A percentile compares a stretch with the other conserved stretches of the same genome.
These are phyloP conservation scores for Notechis scutatus DNA, from an alignment of 2,113 vertebrate species.

Conservation along the genomic window DNA sequence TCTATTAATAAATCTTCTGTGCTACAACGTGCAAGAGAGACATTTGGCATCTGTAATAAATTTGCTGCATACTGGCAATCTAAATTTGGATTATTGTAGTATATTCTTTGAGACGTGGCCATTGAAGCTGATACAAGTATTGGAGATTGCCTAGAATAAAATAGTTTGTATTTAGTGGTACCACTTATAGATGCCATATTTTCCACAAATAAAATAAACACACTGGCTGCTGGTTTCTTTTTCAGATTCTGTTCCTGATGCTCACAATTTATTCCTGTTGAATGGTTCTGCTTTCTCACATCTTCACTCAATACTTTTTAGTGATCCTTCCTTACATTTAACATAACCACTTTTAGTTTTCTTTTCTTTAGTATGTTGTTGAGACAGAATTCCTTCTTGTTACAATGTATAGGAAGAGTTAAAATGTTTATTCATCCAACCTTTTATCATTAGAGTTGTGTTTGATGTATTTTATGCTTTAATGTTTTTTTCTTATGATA, in stretches of 20 bases:
- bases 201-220: not conserved
- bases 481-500: not conserved
- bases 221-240: not conserved
- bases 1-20: not conserved
- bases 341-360: not conserved
- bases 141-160: not conserved
- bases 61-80: not conserved
- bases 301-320: not conserved
- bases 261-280: not conserved
- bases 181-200: not conserved
- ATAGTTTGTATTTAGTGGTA: not conserved
- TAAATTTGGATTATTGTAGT: not conserved
- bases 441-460: not conserved
- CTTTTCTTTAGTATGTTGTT: not conserved
- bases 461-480: not conserved
- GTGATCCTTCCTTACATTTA: not conserved
- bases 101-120: not conserved
- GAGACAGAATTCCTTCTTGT: not conserved
- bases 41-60: not conserved
- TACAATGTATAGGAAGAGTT: not conserved
- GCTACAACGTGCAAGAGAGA: not conserved
- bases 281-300: not conserved
- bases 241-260: not conserved
- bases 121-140: not conserved
- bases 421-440: not conserved